Base-by-base conservation (phyloP, 2,888 invertebrate genomes). In the Mystacides longicornis region DNA sequence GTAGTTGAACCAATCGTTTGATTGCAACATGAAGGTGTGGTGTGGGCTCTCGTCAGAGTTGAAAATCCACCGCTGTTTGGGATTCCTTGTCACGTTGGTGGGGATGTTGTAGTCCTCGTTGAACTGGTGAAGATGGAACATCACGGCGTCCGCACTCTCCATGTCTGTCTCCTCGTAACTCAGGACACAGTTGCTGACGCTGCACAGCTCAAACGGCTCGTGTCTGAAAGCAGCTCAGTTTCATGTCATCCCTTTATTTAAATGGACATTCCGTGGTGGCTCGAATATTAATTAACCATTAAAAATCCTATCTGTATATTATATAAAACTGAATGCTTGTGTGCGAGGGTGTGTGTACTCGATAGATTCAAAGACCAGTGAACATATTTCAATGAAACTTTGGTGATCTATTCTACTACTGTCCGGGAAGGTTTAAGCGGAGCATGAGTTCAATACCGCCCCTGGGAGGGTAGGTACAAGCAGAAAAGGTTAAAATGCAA, bases 1-100 rank as follows among this genome's bases (percentile, higher is more conserved):
- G 62, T 81, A 78, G 21, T 75, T 67, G 2, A 66, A 64, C 2
- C 75, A 64, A 1, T 72, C 70, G 31, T 66, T 66, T 9, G 4
- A 64, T 0, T 71, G 63, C 33, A 72, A 62, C 1, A 78, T 64
- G 64, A 85, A 85, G 0, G 81, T 77, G 63, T 85, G 71, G 5
- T 65, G 64, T 0, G 87, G 85, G 18, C 85, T 81, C 68, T 87
- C 87, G 62, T 87, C 87, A 0, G 78, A 83, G 53, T 85, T 67
- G 62, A 85, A 86, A 45, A 87, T 77, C 87, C 87, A 87, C 61
- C 80, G 77, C 67, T 87, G 87, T 1, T 65, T 59, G 1, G 63
- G 65, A 1, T 69, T 69, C 49, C 75, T 71, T 19, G 68, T 71
- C 19, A 68, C 59, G 1, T 66, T 23, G 1, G 70, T 69, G 1